A percentile compares a stretch with the other conserved stretches of the same genome.
phyloP scores from a whole-genome alignment of 2,797 vertebrate genomes.

The Lateolabrax maculatus region DNA sequence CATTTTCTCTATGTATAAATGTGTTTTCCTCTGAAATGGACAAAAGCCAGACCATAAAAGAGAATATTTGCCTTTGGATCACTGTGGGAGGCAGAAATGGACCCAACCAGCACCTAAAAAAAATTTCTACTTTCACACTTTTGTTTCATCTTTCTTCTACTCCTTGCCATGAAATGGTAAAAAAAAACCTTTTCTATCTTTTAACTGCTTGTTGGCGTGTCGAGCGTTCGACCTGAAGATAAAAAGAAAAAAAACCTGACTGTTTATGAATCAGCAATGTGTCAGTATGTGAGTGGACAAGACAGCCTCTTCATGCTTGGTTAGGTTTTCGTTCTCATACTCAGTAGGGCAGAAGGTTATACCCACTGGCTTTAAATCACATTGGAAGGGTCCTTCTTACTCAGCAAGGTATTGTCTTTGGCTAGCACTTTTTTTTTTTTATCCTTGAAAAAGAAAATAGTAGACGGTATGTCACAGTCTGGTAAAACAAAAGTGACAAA shows the following conservation, averaged over 20 bases:
- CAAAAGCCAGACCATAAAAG: constrained; percentile 34
- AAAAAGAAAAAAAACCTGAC: constrained; percentile 38
- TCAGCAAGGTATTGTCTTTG: constrained; percentile 48
- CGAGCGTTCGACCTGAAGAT: constrained; percentile 56
- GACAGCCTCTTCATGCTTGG: constrained; percentile 74
- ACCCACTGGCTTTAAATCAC: constrained; percentile 62
- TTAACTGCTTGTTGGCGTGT: constrained; percentile 36
- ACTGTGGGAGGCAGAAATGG: background rate
- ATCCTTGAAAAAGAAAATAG: constrained; percentile 20
- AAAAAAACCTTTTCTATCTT: constrained; percentile 28
- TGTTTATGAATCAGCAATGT: constrained; percentile 77
- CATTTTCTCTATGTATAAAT: constrained; percentile 32
- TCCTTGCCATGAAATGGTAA: constrained; percentile 25
- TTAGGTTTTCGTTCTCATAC: constrained; percentile 72
- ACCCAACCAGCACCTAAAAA: constrained; percentile 6
- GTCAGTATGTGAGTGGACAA: constrained; percentile 74
- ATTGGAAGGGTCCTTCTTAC: constrained; percentile 53
- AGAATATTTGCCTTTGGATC: constrained; percentile 17
- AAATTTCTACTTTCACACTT: constrained; percentile 24
- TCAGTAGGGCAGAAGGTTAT: constrained; percentile 67
- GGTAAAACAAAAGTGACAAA: constrained; percentile 37
- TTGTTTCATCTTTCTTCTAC: constrained; percentile 22
- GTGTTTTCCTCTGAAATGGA: constrained; percentile 40
- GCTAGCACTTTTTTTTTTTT: constrained; percentile 4
- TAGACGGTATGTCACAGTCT: constrained; percentile 10